phyloP scores from a whole-genome alignment of 2,797 vertebrate genomes.

The Anomalospiza imberbis region DNA sequence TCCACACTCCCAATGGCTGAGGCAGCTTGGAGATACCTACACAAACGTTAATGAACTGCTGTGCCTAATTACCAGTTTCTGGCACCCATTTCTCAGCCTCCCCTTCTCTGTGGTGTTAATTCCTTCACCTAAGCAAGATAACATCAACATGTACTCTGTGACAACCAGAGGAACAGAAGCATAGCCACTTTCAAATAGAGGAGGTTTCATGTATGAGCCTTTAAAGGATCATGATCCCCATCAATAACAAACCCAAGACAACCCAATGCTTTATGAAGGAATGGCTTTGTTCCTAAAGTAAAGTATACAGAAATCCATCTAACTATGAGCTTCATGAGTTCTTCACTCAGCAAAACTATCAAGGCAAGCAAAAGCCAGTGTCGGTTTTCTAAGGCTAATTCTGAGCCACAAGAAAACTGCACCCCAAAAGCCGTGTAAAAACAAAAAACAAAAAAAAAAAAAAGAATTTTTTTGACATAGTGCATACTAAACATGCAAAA shows the following conservation, averaged over 20 bases:
- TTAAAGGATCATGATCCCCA: not conserved
- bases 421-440: not conserved
- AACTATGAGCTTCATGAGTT: not conserved
- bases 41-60: not conserved
- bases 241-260: not conserved
- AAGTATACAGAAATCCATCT: not conserved
- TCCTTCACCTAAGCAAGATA: not conserved
- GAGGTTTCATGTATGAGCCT: not conserved
- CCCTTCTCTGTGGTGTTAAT: not conserved
- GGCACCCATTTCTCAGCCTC: not conserved
- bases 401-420: not conserved
- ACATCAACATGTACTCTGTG: not conserved
- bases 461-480: not conserved
- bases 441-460: not conserved
- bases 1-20: not conserved
- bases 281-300: not conserved
- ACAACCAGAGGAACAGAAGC: not conserved
- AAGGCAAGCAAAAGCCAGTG: not conserved
- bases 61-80: not conserved
- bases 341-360: not conserved
- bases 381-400: not conserved
- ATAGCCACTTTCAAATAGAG: not conserved
- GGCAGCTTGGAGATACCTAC: not conserved
- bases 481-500: not conserved
- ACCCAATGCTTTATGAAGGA: not conserved